Evolutionary conservation across 2,888 invertebrate species (phyloP).

Genomic region (Tetramorium bicarinatum): DNA sequence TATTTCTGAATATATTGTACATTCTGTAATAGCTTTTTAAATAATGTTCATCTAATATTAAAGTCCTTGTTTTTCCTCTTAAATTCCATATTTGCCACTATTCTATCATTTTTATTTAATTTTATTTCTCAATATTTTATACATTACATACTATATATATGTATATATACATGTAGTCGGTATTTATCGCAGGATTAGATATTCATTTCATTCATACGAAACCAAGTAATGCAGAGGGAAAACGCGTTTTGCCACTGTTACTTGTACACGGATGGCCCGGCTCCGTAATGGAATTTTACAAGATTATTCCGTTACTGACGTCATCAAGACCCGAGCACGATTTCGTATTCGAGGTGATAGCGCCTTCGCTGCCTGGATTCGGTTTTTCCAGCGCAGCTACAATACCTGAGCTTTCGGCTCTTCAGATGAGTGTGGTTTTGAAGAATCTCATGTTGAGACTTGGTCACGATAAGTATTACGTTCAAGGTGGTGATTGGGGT

Average conservation of each 20-base stretch:
- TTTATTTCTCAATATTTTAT: too few relatives aligned
- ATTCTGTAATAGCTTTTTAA: too few relatives aligned
- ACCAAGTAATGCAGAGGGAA: conserved; percentile 86
- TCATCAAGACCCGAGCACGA: conserved; percentile 87
- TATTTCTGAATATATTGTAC: too few relatives aligned
- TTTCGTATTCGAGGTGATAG: conserved; percentile 91
- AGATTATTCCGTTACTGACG: conserved; percentile 90
- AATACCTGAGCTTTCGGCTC: conserved; percentile 84
- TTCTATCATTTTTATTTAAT: too few relatives aligned
- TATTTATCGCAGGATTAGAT: conserved; percentile 87
- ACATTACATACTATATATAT: too few relatives aligned
- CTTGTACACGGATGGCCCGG: conserved; percentile 96
- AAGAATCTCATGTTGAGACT: conserved; percentile 88
- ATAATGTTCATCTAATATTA: too few relatives aligned
- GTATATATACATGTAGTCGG: neutral
- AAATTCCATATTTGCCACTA: too few relatives aligned
- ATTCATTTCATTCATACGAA: conserved; percentile 92
- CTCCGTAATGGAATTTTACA: conserved; percentile 93
- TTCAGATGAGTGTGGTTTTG: conserved; percentile 85
- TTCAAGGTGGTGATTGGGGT: conserved; percentile 91
- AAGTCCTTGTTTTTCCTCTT: too few relatives aligned
- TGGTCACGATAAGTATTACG: conserved; percentile 87
- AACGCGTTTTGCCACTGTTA: conserved; percentile 89
- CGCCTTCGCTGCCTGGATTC: conserved; percentile 91
- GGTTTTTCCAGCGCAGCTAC: conserved; percentile 89